phyloP scores from a whole-genome alignment of 2,113 vertebrate genomes.

The Heliornis fulica region DNA sequence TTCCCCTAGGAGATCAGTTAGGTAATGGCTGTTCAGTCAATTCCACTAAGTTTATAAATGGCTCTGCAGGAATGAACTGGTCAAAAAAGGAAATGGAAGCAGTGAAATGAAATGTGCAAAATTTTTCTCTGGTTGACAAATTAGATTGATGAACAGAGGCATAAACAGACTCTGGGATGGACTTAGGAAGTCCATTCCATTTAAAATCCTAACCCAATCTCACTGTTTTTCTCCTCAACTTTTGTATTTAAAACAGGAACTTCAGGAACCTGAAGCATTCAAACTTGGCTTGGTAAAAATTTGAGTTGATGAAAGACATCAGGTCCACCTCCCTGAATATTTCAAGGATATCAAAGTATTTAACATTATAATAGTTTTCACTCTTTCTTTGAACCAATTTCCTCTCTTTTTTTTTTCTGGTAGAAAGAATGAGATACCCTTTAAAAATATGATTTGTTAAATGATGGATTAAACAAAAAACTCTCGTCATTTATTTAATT shows the following conservation, averaged over 20 bases:
- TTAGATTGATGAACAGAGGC: background rate
- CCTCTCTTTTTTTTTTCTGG: background rate
- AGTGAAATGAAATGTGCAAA: background rate
- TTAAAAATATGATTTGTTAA: background rate
- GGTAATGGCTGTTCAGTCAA: background rate
- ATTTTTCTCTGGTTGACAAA: background rate
- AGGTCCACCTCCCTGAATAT: background rate
- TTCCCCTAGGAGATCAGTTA: background rate
- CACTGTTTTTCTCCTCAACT: background rate
- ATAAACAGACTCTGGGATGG: background rate
- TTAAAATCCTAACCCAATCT: background rate
- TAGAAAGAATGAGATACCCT: background rate
- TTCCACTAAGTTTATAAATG: background rate
- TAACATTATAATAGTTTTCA: background rate
- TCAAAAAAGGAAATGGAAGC: background rate
- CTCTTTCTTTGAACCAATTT: background rate
- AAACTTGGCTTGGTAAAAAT: background rate
- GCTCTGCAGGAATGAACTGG: background rate
- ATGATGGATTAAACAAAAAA: conserved; percentile 11
- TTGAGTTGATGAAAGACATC: background rate
- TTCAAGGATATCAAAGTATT: background rate
- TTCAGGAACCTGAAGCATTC: background rate
- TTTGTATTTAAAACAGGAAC: background rate
- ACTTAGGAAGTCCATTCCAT: background rate
- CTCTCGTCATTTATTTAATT: background rate